A percentile compares a stretch with the other conserved stretches of the same genome.
phyloP scores from a whole-genome alignment of 2,797 vertebrate genomes.

The Pangasius larnaudii region DNA sequence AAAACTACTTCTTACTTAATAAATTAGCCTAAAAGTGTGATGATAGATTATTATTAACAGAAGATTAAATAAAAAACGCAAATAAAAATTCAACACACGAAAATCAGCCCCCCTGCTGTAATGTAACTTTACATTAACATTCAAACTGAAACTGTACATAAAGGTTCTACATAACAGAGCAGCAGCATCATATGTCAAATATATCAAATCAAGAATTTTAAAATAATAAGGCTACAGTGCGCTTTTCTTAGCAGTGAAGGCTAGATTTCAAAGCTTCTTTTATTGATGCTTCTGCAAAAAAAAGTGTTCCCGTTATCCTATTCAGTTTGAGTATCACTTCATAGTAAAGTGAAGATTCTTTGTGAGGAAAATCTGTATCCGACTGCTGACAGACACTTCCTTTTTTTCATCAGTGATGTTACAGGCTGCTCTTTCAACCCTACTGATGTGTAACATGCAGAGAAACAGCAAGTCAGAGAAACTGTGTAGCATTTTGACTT shows the following conservation, averaged over 20 bases:
- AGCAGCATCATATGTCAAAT: neutral
- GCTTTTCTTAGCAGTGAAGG: neutral
- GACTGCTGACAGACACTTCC: neutral
- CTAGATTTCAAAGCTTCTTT: neutral
- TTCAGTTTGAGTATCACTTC: neutral
- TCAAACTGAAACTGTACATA: neutral
- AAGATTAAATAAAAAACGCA: neutral
- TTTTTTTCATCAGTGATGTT: constrained; percentile 7
- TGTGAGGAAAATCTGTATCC: neutral
- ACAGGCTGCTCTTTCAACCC: constrained; percentile 16
- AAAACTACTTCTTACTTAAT: neutral
- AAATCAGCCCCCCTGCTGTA: neutral
- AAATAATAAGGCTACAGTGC: neutral
- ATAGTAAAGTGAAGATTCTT: neutral
- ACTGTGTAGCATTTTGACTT: neutral
- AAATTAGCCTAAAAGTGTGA: neutral
- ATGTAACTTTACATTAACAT: neutral
- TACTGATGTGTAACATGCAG: neutral
- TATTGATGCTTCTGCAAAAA: neutral
- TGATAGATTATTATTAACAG: neutral
- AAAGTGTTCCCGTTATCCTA: neutral
- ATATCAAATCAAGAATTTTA: neutral
- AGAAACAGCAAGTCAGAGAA: neutral
- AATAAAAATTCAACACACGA: neutral
- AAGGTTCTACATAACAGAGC: neutral